Evolutionary conservation across 2,797 vertebrate genomes (phyloP).

Genomic region (Myiotriccus ornatus): DNA sequence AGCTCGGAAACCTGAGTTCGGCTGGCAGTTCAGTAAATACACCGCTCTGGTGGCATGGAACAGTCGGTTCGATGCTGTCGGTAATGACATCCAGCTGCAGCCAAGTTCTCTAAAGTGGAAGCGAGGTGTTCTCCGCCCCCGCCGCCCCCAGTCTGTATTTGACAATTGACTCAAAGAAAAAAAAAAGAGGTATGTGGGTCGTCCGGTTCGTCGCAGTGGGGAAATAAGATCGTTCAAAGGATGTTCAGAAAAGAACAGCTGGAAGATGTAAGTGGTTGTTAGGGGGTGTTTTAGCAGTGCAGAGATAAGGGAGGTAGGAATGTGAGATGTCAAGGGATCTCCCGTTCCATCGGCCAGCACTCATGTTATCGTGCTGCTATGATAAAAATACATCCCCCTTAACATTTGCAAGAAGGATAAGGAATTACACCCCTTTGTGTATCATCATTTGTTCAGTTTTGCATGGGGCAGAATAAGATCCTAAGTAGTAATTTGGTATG

Average conservation of each 20-base stretch:
- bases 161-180: neutral
- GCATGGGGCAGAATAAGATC: neutral
- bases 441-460: neutral
- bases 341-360: neutral
- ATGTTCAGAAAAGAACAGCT: neutral
- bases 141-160: rapidly evolving
- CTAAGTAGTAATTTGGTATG: neutral
- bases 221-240: neutral
- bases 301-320: neutral
- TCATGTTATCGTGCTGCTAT: rapidly evolving
- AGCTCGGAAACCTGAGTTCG: neutral
- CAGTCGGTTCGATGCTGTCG: neutral
- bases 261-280: neutral
- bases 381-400: neutral
- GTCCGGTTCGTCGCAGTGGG: rapidly evolving
- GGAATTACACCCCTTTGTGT: rapidly evolving
- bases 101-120: neutral
- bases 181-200: neutral
- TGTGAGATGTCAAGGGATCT: neutral
- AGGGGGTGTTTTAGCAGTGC: neutral
- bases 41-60: neutral
- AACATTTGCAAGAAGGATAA: neutral
- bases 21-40: neutral
- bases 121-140: neutral
- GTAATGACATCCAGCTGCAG: neutral